Evolutionary conservation across 2,113 vertebrate species (phyloP).

Genomic region (Mirounga angustirostris): DNA sequence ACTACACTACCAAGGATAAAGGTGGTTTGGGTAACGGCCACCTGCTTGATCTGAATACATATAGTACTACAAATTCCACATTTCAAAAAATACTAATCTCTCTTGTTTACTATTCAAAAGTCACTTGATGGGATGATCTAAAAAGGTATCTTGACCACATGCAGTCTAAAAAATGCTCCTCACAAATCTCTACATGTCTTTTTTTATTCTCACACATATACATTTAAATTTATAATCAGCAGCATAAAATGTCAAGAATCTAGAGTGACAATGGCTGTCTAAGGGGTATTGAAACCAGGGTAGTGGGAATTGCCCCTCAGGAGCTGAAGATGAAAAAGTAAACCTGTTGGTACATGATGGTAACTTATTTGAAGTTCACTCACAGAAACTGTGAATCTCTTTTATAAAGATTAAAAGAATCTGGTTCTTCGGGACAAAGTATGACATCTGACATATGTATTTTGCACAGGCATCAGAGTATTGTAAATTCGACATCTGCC

Average conservation of each 20-base stretch:
- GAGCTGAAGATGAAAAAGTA: background rate
- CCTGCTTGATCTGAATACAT: background rate
- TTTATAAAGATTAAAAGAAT: constrained; percentile 27
- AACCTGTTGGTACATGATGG: background rate
- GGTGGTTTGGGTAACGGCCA: background rate
- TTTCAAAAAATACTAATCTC: background rate
- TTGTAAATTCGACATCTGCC: constrained; percentile 55
- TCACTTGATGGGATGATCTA: background rate
- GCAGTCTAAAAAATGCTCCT: background rate
- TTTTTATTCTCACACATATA: background rate
- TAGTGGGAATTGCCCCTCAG: background rate
- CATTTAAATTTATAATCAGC: constrained; percentile 17
- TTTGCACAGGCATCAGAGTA: constrained; percentile 27
- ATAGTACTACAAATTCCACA: background rate
- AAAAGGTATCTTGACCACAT: background rate
- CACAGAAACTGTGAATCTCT: background rate
- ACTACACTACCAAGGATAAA: background rate
- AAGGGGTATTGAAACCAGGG: background rate
- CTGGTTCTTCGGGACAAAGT: background rate
- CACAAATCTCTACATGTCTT: background rate
- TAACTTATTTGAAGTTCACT: background rate
- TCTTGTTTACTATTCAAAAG: constrained; percentile 22
- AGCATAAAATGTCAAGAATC: constrained; percentile 17
- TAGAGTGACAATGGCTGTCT: background rate
- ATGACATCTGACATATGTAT: background rate